phyloP scores from a whole-genome alignment of 2,113 vertebrate genomes.

The Rhinoderma darwinii region DNA sequence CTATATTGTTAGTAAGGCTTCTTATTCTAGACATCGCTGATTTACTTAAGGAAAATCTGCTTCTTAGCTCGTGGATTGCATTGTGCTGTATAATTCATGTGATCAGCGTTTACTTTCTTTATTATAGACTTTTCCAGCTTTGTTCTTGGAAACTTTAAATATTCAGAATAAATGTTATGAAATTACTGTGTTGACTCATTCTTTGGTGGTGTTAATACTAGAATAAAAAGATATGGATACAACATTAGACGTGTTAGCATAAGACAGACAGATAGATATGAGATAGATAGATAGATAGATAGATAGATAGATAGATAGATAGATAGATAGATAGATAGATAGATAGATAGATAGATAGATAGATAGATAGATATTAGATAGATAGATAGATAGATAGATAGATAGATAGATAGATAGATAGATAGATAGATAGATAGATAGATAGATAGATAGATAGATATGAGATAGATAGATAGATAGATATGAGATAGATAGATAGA shows the following conservation, averaged over 20 bases:
- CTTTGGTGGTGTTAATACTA: neutral
- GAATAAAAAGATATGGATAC: neutral
- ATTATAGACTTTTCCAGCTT: conserved; percentile 74
- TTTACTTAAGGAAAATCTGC: conserved; percentile 72
- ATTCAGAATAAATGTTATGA: conserved; percentile 82
- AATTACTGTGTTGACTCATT: conserved; percentile 49
- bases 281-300: neutral
- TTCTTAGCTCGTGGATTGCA: conserved; percentile 71
- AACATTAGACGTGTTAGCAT: too few relatives aligned
- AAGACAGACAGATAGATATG: neutral
- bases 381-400: too few relatives aligned
- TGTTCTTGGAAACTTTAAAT: conserved; percentile 76
- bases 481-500: too few relatives aligned
- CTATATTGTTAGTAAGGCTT: conserved; percentile 74
- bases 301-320: neutral
- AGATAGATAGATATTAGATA: neutral
- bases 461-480: too few relatives aligned
- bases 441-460: too few relatives aligned
- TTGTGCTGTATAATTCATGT: conserved; percentile 75
- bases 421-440: neutral
- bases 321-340: neutral
- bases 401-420: neutral
- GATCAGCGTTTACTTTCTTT: conserved; percentile 63
- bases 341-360: neutral
- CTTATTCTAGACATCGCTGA: conserved; percentile 63